Evolutionary conservation across 1,140 invertebrate genomes (phyloP), one percentile per base, ranked within the genome.

Genomic region (Venturia canescens): DNA sequence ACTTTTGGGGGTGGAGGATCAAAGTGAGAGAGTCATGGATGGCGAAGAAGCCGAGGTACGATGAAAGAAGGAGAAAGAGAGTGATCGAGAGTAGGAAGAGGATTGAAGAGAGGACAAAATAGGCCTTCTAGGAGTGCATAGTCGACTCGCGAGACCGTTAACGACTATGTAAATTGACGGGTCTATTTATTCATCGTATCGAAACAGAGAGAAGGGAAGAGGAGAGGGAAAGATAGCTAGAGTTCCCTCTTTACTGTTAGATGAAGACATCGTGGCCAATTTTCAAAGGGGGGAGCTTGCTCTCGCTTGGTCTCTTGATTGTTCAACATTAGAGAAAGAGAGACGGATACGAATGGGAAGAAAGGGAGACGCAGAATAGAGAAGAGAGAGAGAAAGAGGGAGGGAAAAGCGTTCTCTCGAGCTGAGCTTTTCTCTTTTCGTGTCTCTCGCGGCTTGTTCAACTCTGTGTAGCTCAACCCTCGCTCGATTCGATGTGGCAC

Each of bases 101-200:
- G 60, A 29, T 57, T 1, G 60, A 66, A 27, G 13, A 23, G 60
- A 27, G 60, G 13, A 66, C 21, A 66, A 26, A 66, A 23, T 26
- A 27, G 23, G 60, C 60, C 29, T 69, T 31, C 27, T 69, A 31
- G 66, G 66, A 31, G 29, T 78, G 27, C 27, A 69, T 44, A 29
- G 26, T 29, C 48, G 26, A 38, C 72, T 76, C 53, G 80, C 79
- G 82, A 85, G 78, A 83, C 84, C 81, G 87, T 87, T 88, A 89
- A 89, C 86, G 87, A 89, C 85, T 89, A 89, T 89, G 88, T 87
- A 89, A 89, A 89, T 89, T 88, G 88, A 89, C 87, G 85, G 80
- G 83, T 89, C 87, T 89, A 89, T 89, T 89, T 89, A 88, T 89
- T 88, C 85, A 80, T 87, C 85, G 84, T 84, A 89, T 88, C 84